Conservation (phyloP, 2,113 vertebrate genomes). For the Patagioenas fasciata region DNA sequence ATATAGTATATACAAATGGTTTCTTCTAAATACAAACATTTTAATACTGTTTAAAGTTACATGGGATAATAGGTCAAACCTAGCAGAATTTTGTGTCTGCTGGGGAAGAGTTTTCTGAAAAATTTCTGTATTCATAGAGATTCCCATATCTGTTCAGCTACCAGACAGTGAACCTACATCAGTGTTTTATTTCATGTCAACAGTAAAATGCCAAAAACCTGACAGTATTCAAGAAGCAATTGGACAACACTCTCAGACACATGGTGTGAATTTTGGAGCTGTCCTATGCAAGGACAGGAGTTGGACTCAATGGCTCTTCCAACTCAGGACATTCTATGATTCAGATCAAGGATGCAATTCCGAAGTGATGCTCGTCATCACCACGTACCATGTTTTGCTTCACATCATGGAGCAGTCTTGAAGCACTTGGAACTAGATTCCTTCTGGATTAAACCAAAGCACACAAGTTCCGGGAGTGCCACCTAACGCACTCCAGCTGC, state of each 20-base stretch:
- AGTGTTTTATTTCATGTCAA: neutral
- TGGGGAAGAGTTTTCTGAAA: neutral
- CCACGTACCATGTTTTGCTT: neutral
- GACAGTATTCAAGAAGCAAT: too few species aligned
- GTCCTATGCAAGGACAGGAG: too few species aligned
- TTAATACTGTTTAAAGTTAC: neutral
- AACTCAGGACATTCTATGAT: too few species aligned
- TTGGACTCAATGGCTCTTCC: too few species aligned
- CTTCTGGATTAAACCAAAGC: neutral
- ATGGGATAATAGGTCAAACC: neutral
- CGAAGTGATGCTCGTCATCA: neutral
- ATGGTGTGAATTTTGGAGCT: too few species aligned
- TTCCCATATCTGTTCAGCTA: neutral
- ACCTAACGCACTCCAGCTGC: neutral
- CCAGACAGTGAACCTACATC: neutral
- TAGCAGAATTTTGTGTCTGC: neutral
- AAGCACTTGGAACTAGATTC: neutral
- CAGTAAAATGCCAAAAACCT: too few species aligned
- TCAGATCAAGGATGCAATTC: neutral
- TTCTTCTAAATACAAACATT: neutral
- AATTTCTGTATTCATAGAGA: neutral
- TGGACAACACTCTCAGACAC: too few species aligned
- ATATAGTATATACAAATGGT: neutral
- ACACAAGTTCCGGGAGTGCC: neutral
- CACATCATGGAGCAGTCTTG: neutral